Conservation (phyloP, 2,797 vertebrate genomes). For the Rhabdomys pumilio region DNA sequence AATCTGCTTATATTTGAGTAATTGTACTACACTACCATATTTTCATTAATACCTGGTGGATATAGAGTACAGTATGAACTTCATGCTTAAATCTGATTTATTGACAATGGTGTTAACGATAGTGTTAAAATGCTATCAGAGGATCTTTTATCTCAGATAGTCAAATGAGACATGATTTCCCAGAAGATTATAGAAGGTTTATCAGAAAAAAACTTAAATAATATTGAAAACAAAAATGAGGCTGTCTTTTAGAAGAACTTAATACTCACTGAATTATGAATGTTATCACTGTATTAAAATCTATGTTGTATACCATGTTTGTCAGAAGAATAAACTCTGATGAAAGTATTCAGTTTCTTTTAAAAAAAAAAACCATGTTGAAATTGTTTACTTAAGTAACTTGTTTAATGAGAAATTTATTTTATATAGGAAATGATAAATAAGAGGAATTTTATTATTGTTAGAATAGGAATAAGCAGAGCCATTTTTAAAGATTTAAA, state of each 20-base stretch:
- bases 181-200: slow-evolving; percentile 4
- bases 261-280: slow-evolving; percentile 40
- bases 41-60: slow-evolving; percentile 52
- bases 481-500: slow-evolving; percentile 38
- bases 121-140: neutral
- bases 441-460: slow-evolving; percentile 11
- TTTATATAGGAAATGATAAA: slow-evolving; percentile 50
- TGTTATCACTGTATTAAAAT: slow-evolving; percentile 34
- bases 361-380: slow-evolving; percentile 26
- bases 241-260: neutral
- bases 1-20: slow-evolving; percentile 52
- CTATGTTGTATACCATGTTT: slow-evolving; percentile 57
- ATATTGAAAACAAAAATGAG: slow-evolving; percentile 28
- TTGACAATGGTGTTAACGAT: neutral
- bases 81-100: slow-evolving; percentile 26
- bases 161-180: slow-evolving; percentile 49
- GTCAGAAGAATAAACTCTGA: slow-evolving; percentile 42
- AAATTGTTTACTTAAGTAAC: slow-evolving; percentile 43
- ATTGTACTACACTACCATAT: neutral
- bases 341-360: slow-evolving; percentile 49
- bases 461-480: slow-evolving; percentile 42
- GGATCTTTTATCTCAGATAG: slow-evolving; percentile 4
- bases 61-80: slow-evolving; percentile 39
- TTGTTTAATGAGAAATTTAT: slow-evolving; percentile 57
- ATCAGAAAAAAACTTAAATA: slow-evolving; percentile 45